Evolutionary conservation across 53 echinoderm and acorn worm genomes (phyloP).

Genomic region (Pentamera pediparva): DNA sequence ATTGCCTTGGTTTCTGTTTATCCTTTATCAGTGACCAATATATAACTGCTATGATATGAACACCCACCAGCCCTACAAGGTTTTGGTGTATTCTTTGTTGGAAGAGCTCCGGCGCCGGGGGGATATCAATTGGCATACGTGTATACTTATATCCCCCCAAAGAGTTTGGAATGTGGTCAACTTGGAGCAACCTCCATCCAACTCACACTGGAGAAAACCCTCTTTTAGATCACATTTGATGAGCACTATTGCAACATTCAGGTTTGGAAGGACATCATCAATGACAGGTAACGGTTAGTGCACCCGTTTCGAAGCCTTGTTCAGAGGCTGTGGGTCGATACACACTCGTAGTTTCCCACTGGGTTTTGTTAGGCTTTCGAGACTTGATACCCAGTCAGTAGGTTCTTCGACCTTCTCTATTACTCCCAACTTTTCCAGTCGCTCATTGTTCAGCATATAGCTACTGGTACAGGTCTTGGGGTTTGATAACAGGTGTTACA

Average conservation of each 20-base stretch:
- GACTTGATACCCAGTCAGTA: conserved; percentile 52
- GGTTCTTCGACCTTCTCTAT: conserved; percentile 33
- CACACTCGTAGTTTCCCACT: conserved; percentile 47
- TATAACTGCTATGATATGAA: conserved; percentile 46
- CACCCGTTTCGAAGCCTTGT: conserved; percentile 42
- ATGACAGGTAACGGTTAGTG: conserved; percentile 37
- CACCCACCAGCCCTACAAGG: conserved; percentile 23
- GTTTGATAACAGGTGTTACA: conserved; percentile 33
- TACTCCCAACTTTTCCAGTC: too few species aligned
- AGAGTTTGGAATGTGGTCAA: conserved; percentile 52
- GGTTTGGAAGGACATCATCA: conserved; percentile 24
- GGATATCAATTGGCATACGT: conserved; percentile 41
- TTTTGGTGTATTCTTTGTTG: conserved; percentile 30
- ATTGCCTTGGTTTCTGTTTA: conserved; percentile 23
- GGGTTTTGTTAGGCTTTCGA: conserved; percentile 31
- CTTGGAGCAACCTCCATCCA: conserved; percentile 35
- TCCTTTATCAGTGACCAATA: conserved; percentile 32
- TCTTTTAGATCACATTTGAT: conserved; percentile 22
- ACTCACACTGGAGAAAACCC: conserved; percentile 33
- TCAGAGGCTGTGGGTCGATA: conserved; percentile 47
- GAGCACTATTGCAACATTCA: conserved; percentile 36
- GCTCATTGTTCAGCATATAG: conserved; percentile 38
- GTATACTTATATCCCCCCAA: conserved; percentile 36
- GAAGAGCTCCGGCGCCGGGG: conserved; percentile 27
- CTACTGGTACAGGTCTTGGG: conserved; percentile 43